Base-by-base conservation (phyloP, 2,113 vertebrate species). In the human (Homo sapiens) region DNA sequence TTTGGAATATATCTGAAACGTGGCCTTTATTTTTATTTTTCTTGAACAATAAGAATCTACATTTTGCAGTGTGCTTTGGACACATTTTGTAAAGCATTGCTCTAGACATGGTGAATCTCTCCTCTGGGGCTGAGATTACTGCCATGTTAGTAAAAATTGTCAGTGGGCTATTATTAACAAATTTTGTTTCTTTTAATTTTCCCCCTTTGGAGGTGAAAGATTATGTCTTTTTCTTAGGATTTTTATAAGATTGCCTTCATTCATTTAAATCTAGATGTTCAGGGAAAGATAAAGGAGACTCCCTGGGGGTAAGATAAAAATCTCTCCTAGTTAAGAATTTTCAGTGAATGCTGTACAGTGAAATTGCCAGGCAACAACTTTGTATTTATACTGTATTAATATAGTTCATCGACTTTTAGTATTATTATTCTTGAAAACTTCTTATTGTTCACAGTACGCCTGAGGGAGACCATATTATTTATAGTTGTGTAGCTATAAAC, bases 401-500 rank as follows among this genome's bases (percentile, higher is more conserved):
- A 83, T 72, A 96, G 83, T 88, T 96, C 87, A 80, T 78, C 68
- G 84, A 87, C 45, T 93, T 97, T 97, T 96, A 97, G 61, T 93
- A 88, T 32, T 94, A 76, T 83, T 97, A 94, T 94, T 86, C 30
- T 93, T 88, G 22, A 84, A 92, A 97, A 94, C 23, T 72, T 83
- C 97, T 90, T 90, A 98, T 97, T 90, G 72, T 97, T 90, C 57
- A 84, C 52, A 92, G 45, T 76, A 68, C 9, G 93, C 97, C 96
- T 48, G 64, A 94, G 72, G 93, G 98, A 90, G 80, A 90, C n/a
- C 22, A 32, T 12, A 25, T 96, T 96, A 94, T 96, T 97, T 88
- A 97, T 96, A 89, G 80, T 35, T 61, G 17, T 59, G 43, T 70
- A 13, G 72, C 94, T 87, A 96, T 73, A 95, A 96, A 89, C 94